Conservation (phyloP, 2,888 invertebrate genomes). For the Petrolisthes manimaculis region DNA sequence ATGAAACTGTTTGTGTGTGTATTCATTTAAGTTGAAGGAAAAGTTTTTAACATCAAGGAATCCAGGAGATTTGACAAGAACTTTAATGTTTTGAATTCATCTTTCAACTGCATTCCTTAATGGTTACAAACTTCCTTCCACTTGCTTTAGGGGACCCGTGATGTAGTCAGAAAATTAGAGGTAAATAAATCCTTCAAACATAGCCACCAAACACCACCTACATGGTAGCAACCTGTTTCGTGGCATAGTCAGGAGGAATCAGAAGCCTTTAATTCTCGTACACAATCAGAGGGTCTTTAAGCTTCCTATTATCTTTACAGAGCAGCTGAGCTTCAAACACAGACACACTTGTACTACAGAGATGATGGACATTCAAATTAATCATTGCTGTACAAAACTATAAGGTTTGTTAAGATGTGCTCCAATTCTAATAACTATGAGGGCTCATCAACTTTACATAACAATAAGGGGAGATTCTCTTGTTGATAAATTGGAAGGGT, state of each 20-base stretch:
- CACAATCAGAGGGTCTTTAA: not conserved
- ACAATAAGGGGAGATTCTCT: not conserved
- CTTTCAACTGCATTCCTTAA: conserved; percentile 1
- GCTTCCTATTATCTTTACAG: conserved; percentile 11
- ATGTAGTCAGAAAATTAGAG: too few relatives aligned
- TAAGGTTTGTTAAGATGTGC: conserved; percentile 1
- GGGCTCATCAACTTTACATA: conserved; percentile 27
- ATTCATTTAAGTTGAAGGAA: not conserved
- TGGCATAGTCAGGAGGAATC: too few relatives aligned
- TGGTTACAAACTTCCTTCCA: not conserved
- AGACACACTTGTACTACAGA: conserved; percentile 44
- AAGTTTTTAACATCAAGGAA: not conserved
- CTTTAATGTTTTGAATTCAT: not conserved
- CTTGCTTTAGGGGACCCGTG: not conserved
- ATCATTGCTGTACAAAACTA: conserved; percentile 22
- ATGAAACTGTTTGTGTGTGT: not conserved
- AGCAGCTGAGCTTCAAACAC: conserved; percentile 31
- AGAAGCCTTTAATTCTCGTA: too few relatives aligned
- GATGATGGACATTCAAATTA: conserved; percentile 28
- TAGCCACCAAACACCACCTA: too few relatives aligned
- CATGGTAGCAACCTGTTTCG: too few relatives aligned
- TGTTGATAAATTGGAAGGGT: too few relatives aligned
- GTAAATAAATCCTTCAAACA: too few relatives aligned
- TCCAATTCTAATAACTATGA: conserved; percentile 18
- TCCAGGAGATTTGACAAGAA: not conserved